Evolutionary conservation across 2,113 vertebrate genomes (phyloP), one percentile per base, ranked within the genome.

Genomic region (Notechis scutatus): DNA sequence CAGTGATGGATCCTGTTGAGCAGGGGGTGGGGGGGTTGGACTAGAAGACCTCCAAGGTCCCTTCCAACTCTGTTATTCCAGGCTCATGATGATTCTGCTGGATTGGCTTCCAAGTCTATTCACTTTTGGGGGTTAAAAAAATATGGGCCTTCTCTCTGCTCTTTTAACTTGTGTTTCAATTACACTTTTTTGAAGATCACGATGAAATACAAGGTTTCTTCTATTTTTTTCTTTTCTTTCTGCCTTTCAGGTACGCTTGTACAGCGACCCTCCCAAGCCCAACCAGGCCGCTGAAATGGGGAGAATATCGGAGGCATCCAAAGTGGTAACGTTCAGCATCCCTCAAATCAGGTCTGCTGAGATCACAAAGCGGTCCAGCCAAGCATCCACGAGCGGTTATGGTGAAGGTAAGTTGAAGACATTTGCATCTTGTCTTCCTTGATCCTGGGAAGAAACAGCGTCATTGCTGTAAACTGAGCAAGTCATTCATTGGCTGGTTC

Each of bases 231-330:
- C 52, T 93, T 91, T 8, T 47, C 45, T 47, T 47, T 91, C 45
- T 57, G 59, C 64, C 59, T 29, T 24, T 5, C 95, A 99, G 99
- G 98, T 99, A 20, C 98, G 96, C 94, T 96, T 99, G 29, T 98
- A 98, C 88, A 97, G 98, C 0, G 98, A 99, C 74, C 97, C 97
- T 0, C 98, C 98, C 0, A 97, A 91, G 94, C 97, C 98, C n/a
- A 97, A 96, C 92, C 97, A 94, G 91, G 93, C 94, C 18, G 2
- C 97, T 87, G 95, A 96, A 11, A 42, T 94, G 29, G 97, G 97
- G 92, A 93, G 93, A 0, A 10, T 98, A 85, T 92, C 90, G 1
- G 90, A 93, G 5, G 94, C 97, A 4, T 98, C 97, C 94, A 98
- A 96, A 69, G 94, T 98, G 94, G 92, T 98, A 92, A 96, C 97